These are phyloP conservation scores for Propithecus deckenii DNA, from an alignment of 2,797 vertebrate species.

Conservation along the genomic window DNA sequence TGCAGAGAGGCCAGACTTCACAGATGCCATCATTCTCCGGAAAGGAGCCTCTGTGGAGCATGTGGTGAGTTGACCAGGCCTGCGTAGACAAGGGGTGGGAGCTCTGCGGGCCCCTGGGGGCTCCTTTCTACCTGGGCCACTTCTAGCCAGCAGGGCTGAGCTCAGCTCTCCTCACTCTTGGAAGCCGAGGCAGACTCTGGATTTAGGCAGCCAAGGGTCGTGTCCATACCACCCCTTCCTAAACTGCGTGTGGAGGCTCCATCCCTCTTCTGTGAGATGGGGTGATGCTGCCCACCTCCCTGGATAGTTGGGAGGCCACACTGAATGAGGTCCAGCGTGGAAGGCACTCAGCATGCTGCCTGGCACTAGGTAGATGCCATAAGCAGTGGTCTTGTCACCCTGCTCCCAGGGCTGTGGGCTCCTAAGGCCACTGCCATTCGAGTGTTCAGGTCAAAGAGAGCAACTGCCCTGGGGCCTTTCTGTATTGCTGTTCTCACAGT, in stretches of 20 bases:
- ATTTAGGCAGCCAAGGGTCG: not conserved
- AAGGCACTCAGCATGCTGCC: not conserved
- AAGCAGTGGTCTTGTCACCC: not conserved
- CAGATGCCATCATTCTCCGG: constrained; percentile 97
- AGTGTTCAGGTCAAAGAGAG: not conserved
- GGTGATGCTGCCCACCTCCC: not conserved
- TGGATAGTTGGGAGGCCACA: not conserved
- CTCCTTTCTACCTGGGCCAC: not conserved
- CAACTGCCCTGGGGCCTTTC: not conserved
- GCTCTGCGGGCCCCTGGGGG: accelerated
- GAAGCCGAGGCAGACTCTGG: not conserved
- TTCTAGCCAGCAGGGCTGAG: not conserved
- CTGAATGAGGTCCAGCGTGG: accelerated
- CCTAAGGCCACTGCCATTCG: not conserved
- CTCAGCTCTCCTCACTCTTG: not conserved
- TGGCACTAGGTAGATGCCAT: not conserved
- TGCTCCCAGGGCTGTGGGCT: not conserved
- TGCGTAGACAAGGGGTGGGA: not conserved
- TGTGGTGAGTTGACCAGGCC: constrained; percentile 87
- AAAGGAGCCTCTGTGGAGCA: constrained; percentile 96
- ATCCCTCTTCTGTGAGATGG: not conserved
- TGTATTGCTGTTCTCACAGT: not conserved
- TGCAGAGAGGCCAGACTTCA: constrained; percentile 96
- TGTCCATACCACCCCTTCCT: not conserved
- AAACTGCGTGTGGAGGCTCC: not conserved